Evolutionary conservation across 2,113 vertebrate genomes (phyloP).

Genomic region (mouse (Mus musculus)): GRCm39 chrX:8697001-8697500

Average conservation of each 20-base stretch:
- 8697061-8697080: too few species aligned
- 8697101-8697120: too few species aligned
- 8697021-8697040: neutral
- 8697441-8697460: neutral
- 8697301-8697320: neutral
- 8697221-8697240: neutral
- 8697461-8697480: neutral
- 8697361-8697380: neutral
- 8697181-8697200: too few species aligned
- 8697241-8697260: neutral
- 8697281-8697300: neutral
- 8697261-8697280: neutral
- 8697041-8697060: neutral
- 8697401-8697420: neutral
- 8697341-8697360: neutral
- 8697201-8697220: too few species aligned
- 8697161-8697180: too few species aligned
- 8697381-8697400: neutral
- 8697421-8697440: neutral
- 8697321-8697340: neutral
- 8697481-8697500: neutral
- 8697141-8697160: too few species aligned
- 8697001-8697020: neutral
- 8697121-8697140: too few species aligned
- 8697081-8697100: too few species aligned